Evolutionary conservation across 1,140 invertebrate genomes (phyloP), one percentile per base, ranked within the genome.

Genomic region (Drosophila prosaltans): DNA sequence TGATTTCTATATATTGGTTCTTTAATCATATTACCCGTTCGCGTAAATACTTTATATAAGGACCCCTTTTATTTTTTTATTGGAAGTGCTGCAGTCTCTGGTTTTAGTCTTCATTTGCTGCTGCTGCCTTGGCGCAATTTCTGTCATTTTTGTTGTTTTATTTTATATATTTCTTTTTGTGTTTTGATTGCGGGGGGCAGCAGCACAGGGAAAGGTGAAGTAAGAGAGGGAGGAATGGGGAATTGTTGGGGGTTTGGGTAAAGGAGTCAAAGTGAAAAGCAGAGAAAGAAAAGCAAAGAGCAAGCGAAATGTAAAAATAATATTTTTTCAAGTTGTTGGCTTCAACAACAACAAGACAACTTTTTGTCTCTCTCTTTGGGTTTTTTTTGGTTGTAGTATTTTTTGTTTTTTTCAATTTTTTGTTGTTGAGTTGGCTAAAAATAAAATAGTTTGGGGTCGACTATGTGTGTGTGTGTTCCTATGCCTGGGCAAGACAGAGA

Each of bases 231-330:
- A 62, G 32, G 16, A 10, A n/a, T 8, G 55, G 28, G 59, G 76
- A 0, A 6, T 51, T 51, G 41, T 26, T 6, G 21, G 21, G 45
- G 24, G 45, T 26, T 10, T 51, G 82, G 80, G 70, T 84, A 89
- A 88, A 88, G 84, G 84, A 88, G 84, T 80, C 73, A 72, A 84
- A 86, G 78, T 80, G 70, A 89, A 86, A 86, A 86, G 72, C 79
- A 73, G 68, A 43, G 74, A 43, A 71, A 66, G 51, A 57, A 57
- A 66, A 41, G 65, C 73, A 73, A 62, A 60, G 74, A 67, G 72
- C 69, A 86, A 82, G 74, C 83, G 69, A 82, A 88, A 88, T 89
- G 80, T 89, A 89, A 80, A 88, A 89, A 89, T 89, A 88, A 89
- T 88, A 73, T 80, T 86, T 71, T 81, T 83, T 89, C 77, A 89